Conservation (phyloP, 2,888 invertebrate species). For the Unio delphinus region DNA sequence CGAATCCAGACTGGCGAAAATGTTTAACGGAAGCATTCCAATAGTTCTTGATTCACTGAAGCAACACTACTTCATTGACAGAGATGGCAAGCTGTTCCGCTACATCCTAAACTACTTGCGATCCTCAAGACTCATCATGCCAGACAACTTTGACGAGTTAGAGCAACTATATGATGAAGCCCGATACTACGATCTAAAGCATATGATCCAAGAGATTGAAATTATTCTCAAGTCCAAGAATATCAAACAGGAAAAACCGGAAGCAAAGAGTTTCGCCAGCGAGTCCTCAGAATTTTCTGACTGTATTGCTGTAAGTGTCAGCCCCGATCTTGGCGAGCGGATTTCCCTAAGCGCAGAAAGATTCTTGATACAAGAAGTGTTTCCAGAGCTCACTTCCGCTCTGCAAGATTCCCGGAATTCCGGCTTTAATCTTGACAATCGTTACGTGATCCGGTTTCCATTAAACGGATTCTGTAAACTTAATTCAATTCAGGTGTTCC, state of each 20-base stretch:
- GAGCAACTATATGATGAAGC: constrained; percentile 93
- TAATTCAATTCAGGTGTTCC: constrained; percentile 90
- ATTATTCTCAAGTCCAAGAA: constrained; percentile 32
- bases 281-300: constrained; percentile 75
- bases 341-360: constrained; percentile 88
- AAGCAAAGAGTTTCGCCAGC: constrained; percentile 15
- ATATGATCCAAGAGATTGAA: constrained; percentile 69
- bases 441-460: constrained; percentile 88
- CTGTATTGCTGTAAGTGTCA: constrained; percentile 85
- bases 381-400: constrained; percentile 78
- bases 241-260: constrained; percentile 47
- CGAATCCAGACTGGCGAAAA: constrained; percentile 90
- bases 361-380: constrained; percentile 77
- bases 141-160: constrained; percentile 87
- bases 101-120: constrained; percentile 97
- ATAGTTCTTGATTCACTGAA: constrained; percentile 96
- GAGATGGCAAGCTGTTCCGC: constrained; percentile 97
- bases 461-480: constrained; percentile 91
- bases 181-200: constrained; percentile 87
- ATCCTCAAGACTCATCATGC: constrained; percentile 88
- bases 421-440: constrained; percentile 86
- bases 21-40: constrained; percentile 96
- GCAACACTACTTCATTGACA: constrained; percentile 98
- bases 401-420: constrained; percentile 83
- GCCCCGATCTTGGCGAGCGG: constrained; percentile 85